Percentiles rank a stretch among this genome's conserved stretches.
These are phyloP conservation scores for Forbesichthys agassizii DNA, from an alignment of 2,113 vertebrate species.

Conservation along the genomic window DNA sequence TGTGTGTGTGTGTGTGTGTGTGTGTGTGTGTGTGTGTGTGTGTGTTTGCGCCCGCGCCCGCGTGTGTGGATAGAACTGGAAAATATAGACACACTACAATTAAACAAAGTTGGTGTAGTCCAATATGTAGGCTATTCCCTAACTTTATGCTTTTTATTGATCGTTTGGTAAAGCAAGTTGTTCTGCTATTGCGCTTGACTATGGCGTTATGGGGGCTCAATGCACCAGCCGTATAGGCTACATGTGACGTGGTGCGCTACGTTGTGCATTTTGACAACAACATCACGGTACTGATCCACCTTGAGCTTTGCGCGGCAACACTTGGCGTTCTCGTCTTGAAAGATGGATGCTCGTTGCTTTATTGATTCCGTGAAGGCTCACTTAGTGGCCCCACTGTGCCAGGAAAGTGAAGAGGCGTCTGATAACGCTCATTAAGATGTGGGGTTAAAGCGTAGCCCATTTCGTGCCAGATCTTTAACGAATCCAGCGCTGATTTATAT, in stretches of 20 bases:
- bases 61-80: not conserved
- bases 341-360: not conserved
- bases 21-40: no score
- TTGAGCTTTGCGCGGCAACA: not conserved
- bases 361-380: not conserved
- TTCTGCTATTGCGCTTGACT: no score
- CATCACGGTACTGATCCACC: not conserved
- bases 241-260: not conserved
- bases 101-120: not conserved
- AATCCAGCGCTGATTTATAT: not conserved
- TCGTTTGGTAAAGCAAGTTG: no score
- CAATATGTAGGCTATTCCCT: not conserved
- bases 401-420: not conserved
- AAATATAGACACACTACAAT: not conserved
- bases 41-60: no score
- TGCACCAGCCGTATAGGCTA: no score
- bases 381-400: not conserved
- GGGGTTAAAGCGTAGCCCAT: no score
- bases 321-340: not conserved
- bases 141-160: no score
- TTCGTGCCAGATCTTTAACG: no score
- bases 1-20: no score
- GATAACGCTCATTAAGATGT: no score
- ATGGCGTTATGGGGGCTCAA: no score
- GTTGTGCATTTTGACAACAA: not conserved